phyloP scores from a whole-genome alignment of 1,140 invertebrate species.

The Helicoverpa zea region DNA sequence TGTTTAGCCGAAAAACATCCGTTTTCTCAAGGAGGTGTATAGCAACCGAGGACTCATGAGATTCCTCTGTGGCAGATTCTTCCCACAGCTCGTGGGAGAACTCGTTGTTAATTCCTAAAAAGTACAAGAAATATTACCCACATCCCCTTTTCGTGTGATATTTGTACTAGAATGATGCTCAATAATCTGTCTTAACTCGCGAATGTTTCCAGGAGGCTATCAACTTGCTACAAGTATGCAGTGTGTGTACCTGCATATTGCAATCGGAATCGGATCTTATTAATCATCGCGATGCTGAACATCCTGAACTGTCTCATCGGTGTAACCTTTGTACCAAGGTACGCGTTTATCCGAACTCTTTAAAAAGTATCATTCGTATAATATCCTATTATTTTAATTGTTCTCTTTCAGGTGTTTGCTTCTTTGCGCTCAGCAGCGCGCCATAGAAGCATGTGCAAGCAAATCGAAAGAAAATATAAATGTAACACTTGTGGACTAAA shows the following conservation, averaged over 20 bases:
- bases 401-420: slow-evolving; percentile 66
- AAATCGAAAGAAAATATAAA: slow-evolving; percentile 68
- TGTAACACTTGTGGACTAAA: slow-evolving; percentile 77
- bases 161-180: too few relatives aligned
- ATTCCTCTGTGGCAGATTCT: too few relatives aligned
- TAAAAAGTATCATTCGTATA: too few relatives aligned
- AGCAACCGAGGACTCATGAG: too few relatives aligned
- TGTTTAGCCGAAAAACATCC: neutral
- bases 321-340: slow-evolving; percentile 67
- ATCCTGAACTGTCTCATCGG: slow-evolving; percentile 62
- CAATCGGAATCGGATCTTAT: slow-evolving; percentile 56
- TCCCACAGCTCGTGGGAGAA: too few relatives aligned
- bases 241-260: slow-evolving; percentile 56
- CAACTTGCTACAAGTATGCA: slow-evolving; percentile 54
- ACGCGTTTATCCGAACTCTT: neutral
- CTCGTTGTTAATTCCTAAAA: too few relatives aligned
- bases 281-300: slow-evolving; percentile 60
- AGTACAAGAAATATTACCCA: too few relatives aligned
- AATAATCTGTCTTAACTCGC: too few relatives aligned
- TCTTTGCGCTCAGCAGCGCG: slow-evolving; percentile 67
- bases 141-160: too few relatives aligned
- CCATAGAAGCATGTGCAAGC: slow-evolving; percentile 70
- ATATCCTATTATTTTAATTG: neutral
- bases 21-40: too few relatives aligned
- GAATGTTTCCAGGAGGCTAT: slow-evolving; percentile 53